These are phyloP conservation scores for Erebia ligea DNA, from an alignment of 2,888 invertebrate species.

Conservation along the genomic window DNA sequence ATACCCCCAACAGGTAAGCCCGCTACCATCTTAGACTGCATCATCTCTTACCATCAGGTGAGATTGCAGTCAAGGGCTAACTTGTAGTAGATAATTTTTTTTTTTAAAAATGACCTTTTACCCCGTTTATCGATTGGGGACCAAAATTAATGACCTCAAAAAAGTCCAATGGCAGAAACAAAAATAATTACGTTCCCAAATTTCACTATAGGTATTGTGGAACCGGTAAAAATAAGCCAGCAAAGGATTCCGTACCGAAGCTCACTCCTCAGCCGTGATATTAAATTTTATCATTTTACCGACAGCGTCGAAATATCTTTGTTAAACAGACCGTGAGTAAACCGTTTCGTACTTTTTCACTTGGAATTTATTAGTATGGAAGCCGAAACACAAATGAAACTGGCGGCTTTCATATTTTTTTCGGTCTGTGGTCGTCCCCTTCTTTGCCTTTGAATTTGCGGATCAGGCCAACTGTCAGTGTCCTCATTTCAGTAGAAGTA, in stretches of 20 bases:
- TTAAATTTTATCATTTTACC: slow-evolving; percentile 71
- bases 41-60: too few species aligned
- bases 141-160: neutral
- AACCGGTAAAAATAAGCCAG: slow-evolving; percentile 17
- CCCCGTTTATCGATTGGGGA: neutral
- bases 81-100: too few species aligned
- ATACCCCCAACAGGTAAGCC: too few species aligned
- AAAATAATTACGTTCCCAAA: neutral
- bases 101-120: neutral
- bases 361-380: slow-evolving; percentile 45
- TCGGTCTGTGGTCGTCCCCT: neutral
- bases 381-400: slow-evolving; percentile 28
- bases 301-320: slow-evolving; percentile 64
- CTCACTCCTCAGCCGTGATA: slow-evolving; percentile 53
- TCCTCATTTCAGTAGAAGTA: neutral
- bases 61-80: too few species aligned
- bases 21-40: too few species aligned
- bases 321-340: slow-evolving; percentile 61
- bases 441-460: slow-evolving; percentile 14
- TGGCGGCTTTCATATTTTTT: slow-evolving; percentile 19
- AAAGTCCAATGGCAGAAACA: neutral
- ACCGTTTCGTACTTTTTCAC: slow-evolving; percentile 55
- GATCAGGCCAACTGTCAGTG: slow-evolving; percentile 6
- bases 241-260: slow-evolving; percentile 53
- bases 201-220: neutral